A percentile compares a stretch with the other conserved stretches of the same genome.
Conservation (phyloP, 2,888 invertebrate species). For the Polyploca ridens region DNA sequence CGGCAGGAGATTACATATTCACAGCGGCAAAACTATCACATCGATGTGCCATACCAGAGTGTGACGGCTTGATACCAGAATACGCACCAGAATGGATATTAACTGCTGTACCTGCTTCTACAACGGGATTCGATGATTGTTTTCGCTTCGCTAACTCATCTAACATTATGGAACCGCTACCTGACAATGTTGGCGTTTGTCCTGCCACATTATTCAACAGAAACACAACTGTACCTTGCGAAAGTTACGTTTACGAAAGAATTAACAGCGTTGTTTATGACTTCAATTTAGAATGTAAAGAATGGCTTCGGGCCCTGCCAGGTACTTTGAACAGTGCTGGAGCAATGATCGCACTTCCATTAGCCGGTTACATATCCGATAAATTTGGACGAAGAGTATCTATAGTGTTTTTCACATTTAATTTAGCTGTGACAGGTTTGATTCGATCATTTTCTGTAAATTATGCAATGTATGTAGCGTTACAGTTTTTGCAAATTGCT, state of each 20-base stretch:
- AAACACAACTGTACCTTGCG: constrained; percentile 56
- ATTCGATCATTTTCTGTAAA: constrained; percentile 72
- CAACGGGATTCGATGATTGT: constrained; percentile 68
- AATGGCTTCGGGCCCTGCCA: constrained; percentile 89
- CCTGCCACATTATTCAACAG: constrained; percentile 61
- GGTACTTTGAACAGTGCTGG: constrained; percentile 91
- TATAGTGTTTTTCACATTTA: constrained; percentile 71
- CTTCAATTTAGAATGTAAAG: constrained; percentile 75
- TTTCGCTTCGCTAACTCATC: constrained; percentile 54
- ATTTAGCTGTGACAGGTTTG: constrained; percentile 65
- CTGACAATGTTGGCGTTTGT: constrained; percentile 45
- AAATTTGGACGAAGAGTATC: constrained; percentile 73
- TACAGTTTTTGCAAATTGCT: constrained; percentile 73
- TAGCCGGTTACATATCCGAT: constrained; percentile 89
- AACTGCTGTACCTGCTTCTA: constrained; percentile 60
- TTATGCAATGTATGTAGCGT: constrained; percentile 68
- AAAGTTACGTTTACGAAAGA: constrained; percentile 64
- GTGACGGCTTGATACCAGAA: constrained; percentile 58
- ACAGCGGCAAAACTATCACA: constrained; percentile 67
- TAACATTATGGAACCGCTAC: constrained; percentile 31
- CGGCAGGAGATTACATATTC: constrained; percentile 74
- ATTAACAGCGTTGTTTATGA: constrained; percentile 73
- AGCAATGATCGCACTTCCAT: constrained; percentile 87
- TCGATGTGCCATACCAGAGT: constrained; percentile 65
- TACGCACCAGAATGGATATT: constrained; percentile 65